Evolutionary conservation across 1,140 invertebrate genomes (phyloP), one percentile per base, ranked within the genome.

Genomic region (Procambarus virginalis): DNA sequence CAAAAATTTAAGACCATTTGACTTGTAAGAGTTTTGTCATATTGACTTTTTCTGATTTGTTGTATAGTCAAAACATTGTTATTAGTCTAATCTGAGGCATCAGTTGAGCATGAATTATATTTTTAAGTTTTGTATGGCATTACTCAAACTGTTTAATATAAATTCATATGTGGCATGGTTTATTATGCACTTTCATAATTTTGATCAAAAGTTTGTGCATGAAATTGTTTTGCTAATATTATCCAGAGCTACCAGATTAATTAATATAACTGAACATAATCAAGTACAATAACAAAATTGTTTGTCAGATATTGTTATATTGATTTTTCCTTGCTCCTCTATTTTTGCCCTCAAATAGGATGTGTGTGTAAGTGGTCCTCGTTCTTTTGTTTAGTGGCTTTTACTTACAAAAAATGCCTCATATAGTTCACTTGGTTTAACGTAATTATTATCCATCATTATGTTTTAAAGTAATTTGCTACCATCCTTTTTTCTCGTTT

Each of bases 311-410:
- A 73, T 20, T 4, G n/a, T 73, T 73, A 68, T 17, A 73, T 34
- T 73, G 22, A 34, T 73, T 34, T 34, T 73, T 73, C 34, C 22
- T 34, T 68, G 10, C 10, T 73, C 68, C 22, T 73, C n/a, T 20
- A 17, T 10, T 84, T 64, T 89, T 81, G 81, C 20, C 58, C 55
- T 81, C 8, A 70, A 84, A 49, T 84, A 89, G 88, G 88, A 84
- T 83, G 81, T 78, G 75, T 89, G 51, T 79, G 88, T 89, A 89
- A 89, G 88, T 89, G 58, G 64, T 64, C 20, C 34, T 60, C 34
- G 45, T 55, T 55, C 34, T 85, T 17, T 86, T 60, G 34, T 86
- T 34, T 51, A 78, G 51, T 48, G 49, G 12, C 3, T 58, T 58
- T 79, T 22, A 22, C 79, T 81, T 46, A 51, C n/a, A n/a, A n/a